Evolutionary conservation across 2,888 invertebrate species (phyloP), one percentile per base, ranked within the genome.

Genomic region (Drosophila formosana): DNA sequence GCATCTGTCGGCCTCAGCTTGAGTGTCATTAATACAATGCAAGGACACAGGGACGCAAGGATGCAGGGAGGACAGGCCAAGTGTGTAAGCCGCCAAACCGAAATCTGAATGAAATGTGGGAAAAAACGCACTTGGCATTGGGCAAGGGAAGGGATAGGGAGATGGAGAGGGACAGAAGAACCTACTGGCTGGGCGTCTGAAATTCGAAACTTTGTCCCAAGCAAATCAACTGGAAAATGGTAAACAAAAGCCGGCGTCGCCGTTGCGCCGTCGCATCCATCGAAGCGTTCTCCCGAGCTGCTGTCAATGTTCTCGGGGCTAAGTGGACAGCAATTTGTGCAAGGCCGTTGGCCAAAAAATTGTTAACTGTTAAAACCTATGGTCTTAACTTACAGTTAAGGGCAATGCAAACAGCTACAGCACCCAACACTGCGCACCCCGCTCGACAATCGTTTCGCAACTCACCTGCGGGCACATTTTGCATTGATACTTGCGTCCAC

Each of bases 391-490:
- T 75, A 49, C 67, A 52, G 51, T 34, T 65, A 61, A 63, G 52
- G 41, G 71, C 62, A 65, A 62, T 69, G 55, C 75, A 78, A 68
- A 72, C 62, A 75, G 43, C 62, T 62, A 50, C 47, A 65, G 45
- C 61, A 58, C 43, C 26, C 47, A 25, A 32, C 11, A 37, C n/a
- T 5, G 34, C 34, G 45, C 47, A 49, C 52, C 41, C 30, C 37
- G 49, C 45, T 61, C 56, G 45, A 34, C 60, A 58, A 69, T 60
- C 46, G 47, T 37, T 52, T 50, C 37, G 47, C 64, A 69, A 93
- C 96, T 94, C 93, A 98, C 98, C 97, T 98, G 97, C 78, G 98
- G 97, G 92, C 98, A 98, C 98, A 98, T 98, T 94, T 98, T 98
- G 95, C 98, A 98, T 92, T 97, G 97, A 93, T 98, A 98, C 93